Conservation (phyloP, 2,888 invertebrate genomes). For the Aquatica leii region DNA sequence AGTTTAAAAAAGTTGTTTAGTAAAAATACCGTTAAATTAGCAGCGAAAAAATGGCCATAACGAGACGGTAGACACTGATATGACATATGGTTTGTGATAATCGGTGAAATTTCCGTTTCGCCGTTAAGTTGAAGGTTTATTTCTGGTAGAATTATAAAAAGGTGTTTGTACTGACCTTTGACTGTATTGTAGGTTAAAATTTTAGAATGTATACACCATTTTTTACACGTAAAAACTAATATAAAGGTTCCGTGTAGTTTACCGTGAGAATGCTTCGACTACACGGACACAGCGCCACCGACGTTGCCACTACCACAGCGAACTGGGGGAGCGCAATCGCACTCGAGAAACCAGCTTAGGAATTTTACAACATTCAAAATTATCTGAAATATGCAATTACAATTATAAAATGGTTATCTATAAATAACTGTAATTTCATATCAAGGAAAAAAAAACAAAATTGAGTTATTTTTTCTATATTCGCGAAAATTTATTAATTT, state of each 20-base stretch:
- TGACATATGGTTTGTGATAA: constrained; percentile 24
- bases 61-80: constrained; percentile 12
- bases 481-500: too few relatives aligned
- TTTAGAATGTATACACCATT: constrained; percentile 25
- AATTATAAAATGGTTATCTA: too few relatives aligned
- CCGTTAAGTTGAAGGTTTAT: neutral
- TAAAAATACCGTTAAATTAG: constrained; percentile 3
- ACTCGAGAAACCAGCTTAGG: constrained; percentile 13
- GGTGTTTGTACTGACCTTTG: constrained; percentile 23
- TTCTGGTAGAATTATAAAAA: neutral
- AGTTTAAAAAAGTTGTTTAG: neutral
- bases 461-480: too few relatives aligned
- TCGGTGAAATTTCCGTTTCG: neutral
- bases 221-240: constrained; percentile 17
- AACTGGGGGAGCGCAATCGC: constrained; percentile 34
- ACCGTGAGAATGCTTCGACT: constrained; percentile 32
- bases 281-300: constrained; percentile 25
- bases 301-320: constrained; percentile 27
- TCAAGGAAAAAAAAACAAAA: too few relatives aligned
- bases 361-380: too few relatives aligned
- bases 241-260: constrained; percentile 23
- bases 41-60: constrained; percentile 18
- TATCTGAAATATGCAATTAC: too few relatives aligned
- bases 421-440: too few relatives aligned
- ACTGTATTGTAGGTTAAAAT: neutral